Evolutionary conservation across 2,797 vertebrate genomes (phyloP).

Genomic region (Sorex maritimensis): DNA sequence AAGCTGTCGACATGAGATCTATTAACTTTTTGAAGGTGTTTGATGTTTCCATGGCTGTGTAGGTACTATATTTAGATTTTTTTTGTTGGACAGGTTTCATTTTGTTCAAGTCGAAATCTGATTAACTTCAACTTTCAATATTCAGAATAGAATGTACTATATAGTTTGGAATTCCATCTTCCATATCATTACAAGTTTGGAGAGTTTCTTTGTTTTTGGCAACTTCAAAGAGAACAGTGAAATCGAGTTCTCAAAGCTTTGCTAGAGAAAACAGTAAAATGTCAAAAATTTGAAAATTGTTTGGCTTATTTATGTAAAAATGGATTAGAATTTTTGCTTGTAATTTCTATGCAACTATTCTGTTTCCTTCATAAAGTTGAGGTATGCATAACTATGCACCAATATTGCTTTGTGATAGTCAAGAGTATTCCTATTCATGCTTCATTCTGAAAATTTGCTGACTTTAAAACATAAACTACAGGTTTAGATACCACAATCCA

Average conservation of each 20-base stretch:
- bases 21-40: neutral
- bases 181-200: neutral
- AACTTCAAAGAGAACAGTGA: conserved; percentile 6
- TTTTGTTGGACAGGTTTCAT: conserved; percentile 17
- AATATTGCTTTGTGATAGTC: neutral
- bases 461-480: neutral
- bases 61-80: conserved; percentile 3
- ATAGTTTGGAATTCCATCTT: conserved; percentile 2
- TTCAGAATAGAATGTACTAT: neutral
- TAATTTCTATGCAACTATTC: neutral
- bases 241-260: neutral
- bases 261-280: neutral
- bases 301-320: neutral
- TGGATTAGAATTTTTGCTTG: neutral
- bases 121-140: conserved; percentile 36
- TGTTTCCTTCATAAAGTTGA: neutral
- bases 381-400: neutral
- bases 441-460: conserved; percentile 37
- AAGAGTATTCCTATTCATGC: neutral
- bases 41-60: neutral
- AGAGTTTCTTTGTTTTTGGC: neutral
- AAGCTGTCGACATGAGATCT: neutral
- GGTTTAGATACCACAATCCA: neutral
- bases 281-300: neutral
- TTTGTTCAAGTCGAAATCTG: conserved; percentile 13